Evolutionary conservation across 2,113 vertebrate species (phyloP).

Genomic region (Mystacornis crossleyi): DNA sequence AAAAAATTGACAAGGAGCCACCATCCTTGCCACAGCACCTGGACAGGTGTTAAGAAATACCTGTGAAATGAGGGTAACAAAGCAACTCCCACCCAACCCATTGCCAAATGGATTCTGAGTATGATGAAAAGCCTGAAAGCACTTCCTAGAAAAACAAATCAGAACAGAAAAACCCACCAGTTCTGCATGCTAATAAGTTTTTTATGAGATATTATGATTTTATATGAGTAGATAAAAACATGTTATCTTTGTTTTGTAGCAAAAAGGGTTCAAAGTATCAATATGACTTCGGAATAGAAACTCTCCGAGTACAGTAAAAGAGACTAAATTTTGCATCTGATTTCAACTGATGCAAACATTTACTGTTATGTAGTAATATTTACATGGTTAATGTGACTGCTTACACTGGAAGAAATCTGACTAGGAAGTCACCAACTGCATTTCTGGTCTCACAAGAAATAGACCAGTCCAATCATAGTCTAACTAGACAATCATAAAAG

Average conservation of each 20-base stretch:
- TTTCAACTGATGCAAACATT: background rate
- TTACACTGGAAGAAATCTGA: background rate
- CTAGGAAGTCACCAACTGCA: background rate
- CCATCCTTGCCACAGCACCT: background rate
- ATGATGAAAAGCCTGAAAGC: background rate
- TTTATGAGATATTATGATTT: background rate
- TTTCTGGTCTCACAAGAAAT: background rate
- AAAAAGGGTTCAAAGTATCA: background rate
- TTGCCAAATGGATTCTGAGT: background rate
- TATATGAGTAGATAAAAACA: background rate
- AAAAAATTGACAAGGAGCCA: background rate
- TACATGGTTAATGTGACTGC: background rate
- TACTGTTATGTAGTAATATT: background rate
- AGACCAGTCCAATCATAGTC: background rate
- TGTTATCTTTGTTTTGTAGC: background rate
- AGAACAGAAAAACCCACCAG: background rate
- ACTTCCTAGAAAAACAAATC: background rate
- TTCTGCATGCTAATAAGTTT: background rate
- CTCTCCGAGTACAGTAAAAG: background rate
- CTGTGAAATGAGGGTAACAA: background rate
- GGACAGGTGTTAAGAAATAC: background rate
- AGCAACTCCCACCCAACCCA: background rate
- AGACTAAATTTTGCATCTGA: background rate
- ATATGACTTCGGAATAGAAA: background rate
- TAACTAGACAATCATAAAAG: background rate